These are phyloP conservation scores for Pheosia gnoma DNA, from an alignment of 2,888 invertebrate genomes.

Conservation along the genomic window DNA sequence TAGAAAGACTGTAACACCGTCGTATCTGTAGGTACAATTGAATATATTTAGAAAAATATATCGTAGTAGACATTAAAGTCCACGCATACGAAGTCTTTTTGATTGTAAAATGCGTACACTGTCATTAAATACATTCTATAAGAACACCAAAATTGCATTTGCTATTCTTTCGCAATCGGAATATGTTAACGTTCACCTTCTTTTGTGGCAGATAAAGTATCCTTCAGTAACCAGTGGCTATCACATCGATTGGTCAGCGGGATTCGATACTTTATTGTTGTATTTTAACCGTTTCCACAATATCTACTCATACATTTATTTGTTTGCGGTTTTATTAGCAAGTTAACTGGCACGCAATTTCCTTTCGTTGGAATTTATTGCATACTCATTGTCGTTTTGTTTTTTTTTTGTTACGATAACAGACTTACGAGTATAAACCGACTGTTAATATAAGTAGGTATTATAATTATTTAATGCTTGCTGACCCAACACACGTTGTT, in stretches of 20 bases:
- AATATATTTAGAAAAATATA: too few relatives aligned
- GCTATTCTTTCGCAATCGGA: neutral
- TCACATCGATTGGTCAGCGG: neutral
- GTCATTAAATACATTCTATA: neutral
- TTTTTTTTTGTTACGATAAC: neutral
- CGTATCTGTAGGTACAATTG: too few relatives aligned
- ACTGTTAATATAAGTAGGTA: neutral
- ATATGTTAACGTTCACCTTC: neutral
- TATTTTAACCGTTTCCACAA: neutral
- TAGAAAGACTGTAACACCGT: too few relatives aligned
- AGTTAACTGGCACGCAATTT: neutral
- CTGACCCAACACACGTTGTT: too few relatives aligned
- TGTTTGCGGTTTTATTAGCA: neutral
- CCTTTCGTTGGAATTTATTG: neutral
- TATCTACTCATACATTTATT: slow-evolving; percentile 1
- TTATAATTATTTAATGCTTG: too few relatives aligned
- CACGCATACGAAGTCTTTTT: too few relatives aligned
- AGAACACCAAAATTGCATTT: neutral
- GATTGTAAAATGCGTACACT: neutral
- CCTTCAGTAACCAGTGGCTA: neutral
- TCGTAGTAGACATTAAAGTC: too few relatives aligned
- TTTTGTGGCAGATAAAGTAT: neutral
- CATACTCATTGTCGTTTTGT: neutral
- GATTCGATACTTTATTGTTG: neutral
- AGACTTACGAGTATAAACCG: neutral